Conservation (phyloP, 2,797 vertebrate genomes). For the Anableps anableps region DNA sequence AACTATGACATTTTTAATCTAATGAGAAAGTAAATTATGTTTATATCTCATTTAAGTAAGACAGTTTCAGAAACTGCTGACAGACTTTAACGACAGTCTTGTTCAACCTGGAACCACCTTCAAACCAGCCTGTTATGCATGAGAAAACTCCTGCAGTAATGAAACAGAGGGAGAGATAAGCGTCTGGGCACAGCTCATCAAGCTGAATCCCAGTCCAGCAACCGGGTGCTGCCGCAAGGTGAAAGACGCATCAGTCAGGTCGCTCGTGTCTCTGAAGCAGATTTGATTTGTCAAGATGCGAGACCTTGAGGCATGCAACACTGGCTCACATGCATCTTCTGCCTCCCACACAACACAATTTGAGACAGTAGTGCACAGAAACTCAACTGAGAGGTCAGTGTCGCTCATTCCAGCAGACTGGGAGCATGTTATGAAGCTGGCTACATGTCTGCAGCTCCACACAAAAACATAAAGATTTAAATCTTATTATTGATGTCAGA, state of each 20-base stretch:
- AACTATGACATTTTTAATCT: neutral
- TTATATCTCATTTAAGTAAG: neutral
- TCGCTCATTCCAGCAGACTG: conserved; percentile 39
- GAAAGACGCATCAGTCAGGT: conserved; percentile 73
- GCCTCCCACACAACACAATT: conserved; percentile 43
- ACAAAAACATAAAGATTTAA: neutral
- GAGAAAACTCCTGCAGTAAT: conserved; percentile 23
- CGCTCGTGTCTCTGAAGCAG: conserved; percentile 60
- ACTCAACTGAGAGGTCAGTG: conserved; percentile 24
- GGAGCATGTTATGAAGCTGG: conserved; percentile 25
- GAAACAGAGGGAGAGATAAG: conserved; percentile 36
- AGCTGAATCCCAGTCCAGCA: conserved; percentile 47
- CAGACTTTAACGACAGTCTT: neutral
- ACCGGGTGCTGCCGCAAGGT: conserved; percentile 60
- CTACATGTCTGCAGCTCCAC: conserved; percentile 7
- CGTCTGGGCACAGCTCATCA: conserved; percentile 51
- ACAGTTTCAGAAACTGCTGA: neutral
- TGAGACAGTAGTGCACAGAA: conserved; percentile 56
- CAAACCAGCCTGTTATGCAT: conserved; percentile 9
- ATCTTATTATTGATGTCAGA: neutral
- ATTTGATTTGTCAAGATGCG: conserved; percentile 75
- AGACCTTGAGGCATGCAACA: conserved; percentile 72
- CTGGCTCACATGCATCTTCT: conserved; percentile 58
- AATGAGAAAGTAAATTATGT: neutral
- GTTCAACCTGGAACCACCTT: neutral